A percentile compares a stretch with the other conserved stretches of the same genome.
phyloP scores from a whole-genome alignment of 2,113 vertebrate species.

The Misgurnus anguillicaudatus region DNA sequence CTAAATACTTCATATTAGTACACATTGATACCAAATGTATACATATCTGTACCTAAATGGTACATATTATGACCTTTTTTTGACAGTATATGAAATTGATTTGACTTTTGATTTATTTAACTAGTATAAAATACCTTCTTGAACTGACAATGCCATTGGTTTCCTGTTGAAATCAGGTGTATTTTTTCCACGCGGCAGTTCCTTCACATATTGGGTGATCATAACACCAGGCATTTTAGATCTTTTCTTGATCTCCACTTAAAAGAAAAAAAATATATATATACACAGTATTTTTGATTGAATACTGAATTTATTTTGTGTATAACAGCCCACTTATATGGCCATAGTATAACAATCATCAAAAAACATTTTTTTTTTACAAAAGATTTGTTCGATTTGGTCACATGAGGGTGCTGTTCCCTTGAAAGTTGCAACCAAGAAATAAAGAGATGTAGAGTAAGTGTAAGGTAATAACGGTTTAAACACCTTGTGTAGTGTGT shows the following conservation, averaged over 20 bases:
- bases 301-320: not conserved
- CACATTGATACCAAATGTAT: too few relatives aligned
- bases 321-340: not conserved
- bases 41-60: too few relatives aligned
- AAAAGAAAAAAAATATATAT: constrained; percentile 28
- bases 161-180: constrained; percentile 83
- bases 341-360: not conserved
- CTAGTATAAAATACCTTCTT: constrained; percentile 74
- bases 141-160: constrained; percentile 77
- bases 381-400: not conserved
- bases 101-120: too few relatives aligned
- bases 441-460: not conserved
- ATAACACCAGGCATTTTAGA: constrained; percentile 81
- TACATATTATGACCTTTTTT: too few relatives aligned
- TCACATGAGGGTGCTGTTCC: constrained; percentile 23
- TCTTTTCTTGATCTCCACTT: constrained; percentile 75
- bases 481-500: not conserved
- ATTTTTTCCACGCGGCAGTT: constrained; percentile 80
- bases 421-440: not conserved
- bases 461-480: not conserved
- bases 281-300: too few relatives aligned
- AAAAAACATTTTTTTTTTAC: not conserved
- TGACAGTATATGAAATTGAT: too few relatives aligned
- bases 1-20: too few relatives aligned
- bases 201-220: constrained; percentile 78